Conservation (phyloP, 1,140 invertebrate species). For the Dolichoris vasculosae region DNA sequence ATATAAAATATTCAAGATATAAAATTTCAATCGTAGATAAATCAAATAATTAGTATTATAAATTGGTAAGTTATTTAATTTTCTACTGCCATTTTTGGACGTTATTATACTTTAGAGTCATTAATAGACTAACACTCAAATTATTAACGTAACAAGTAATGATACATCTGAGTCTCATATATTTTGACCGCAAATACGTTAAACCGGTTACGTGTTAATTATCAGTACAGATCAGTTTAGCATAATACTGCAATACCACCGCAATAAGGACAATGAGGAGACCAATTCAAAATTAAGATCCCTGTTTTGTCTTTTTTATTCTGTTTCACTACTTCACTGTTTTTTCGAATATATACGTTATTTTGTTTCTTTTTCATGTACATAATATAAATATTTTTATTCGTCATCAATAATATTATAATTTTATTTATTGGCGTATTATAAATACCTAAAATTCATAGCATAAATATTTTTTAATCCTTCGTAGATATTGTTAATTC, state of each 20-base stretch:
- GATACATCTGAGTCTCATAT: constrained; percentile 39
- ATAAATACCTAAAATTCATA: too few relatives aligned
- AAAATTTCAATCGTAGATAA: too few relatives aligned
- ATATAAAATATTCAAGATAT: too few relatives aligned
- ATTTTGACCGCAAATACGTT: constrained; percentile 43
- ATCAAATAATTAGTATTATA: too few relatives aligned
- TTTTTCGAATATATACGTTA: neutral
- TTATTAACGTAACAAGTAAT: constrained; percentile 27
- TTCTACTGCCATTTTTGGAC: too few relatives aligned
- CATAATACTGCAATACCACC: neutral
- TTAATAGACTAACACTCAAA: neutral
- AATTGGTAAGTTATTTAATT: neutral
- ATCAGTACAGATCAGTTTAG: neutral
- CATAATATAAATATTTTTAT: neutral
- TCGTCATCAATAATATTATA: too few relatives aligned
- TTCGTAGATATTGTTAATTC: too few relatives aligned
- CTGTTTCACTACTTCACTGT: neutral
- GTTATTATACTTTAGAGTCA: neutral
- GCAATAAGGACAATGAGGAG: constrained; percentile 32
- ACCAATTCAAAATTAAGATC: constrained; percentile 37
- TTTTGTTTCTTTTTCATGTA: neutral
- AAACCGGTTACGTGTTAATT: constrained; percentile 50
- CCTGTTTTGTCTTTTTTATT: neutral
- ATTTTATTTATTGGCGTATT: too few relatives aligned
- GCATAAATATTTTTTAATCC: too few relatives aligned